These are phyloP conservation scores for Diglossa brunneiventris DNA, from an alignment of 2,113 vertebrate genomes.

Conservation along the genomic window DNA sequence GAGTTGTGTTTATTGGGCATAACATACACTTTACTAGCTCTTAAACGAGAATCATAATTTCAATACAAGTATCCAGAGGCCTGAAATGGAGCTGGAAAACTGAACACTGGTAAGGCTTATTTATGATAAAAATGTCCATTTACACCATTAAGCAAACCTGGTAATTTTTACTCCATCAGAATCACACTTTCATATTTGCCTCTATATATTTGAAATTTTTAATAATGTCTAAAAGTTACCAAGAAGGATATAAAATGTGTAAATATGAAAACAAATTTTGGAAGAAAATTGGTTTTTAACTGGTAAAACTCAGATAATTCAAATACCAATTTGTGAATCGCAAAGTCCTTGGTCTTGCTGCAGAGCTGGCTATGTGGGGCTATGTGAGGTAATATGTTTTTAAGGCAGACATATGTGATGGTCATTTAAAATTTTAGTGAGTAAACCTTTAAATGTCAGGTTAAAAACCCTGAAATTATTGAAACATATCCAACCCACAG, in stretches of 20 bases:
- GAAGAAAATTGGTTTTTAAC: neutral
- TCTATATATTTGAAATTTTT: neutral
- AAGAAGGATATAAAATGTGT: neutral
- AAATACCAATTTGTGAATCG: neutral
- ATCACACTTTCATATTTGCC: slow-evolving; percentile 13
- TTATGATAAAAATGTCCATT: slow-evolving; percentile 48
- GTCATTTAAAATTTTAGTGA: neutral
- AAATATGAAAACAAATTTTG: neutral
- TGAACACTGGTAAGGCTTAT: slow-evolving; percentile 1
- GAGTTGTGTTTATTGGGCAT: slow-evolving; percentile 10
- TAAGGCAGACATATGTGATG: neutral
- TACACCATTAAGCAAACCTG: slow-evolving; percentile 27
- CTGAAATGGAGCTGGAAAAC: slow-evolving; percentile 31
- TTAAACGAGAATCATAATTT: slow-evolving; percentile 58
- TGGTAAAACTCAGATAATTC: neutral
- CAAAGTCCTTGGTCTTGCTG: neutral
- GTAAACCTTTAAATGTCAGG: neutral
- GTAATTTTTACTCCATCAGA: slow-evolving; percentile 32
- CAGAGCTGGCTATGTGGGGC: neutral
- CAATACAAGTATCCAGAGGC: slow-evolving; percentile 12
- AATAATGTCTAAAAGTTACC: neutral
- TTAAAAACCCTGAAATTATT: neutral
- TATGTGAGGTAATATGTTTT: neutral
- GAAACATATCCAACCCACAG: neutral
- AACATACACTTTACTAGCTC: neutral